Percentiles rank a stretch among this genome's conserved stretches.
These are phyloP conservation scores for Lycorma delicatula DNA, from an alignment of 1,140 invertebrate genomes.

Conservation along the genomic window DNA sequence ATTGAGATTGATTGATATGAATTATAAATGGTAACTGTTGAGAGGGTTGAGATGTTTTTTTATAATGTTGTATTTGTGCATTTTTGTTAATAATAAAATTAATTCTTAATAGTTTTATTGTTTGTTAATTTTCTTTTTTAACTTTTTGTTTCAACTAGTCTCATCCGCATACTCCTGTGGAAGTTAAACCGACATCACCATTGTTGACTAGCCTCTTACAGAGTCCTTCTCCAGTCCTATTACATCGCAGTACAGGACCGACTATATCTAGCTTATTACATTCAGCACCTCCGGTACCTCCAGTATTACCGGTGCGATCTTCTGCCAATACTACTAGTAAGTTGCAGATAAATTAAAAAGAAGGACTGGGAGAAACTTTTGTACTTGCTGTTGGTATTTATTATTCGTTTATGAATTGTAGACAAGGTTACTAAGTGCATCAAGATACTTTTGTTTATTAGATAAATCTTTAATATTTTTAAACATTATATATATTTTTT, in stretches of 20 bases:
- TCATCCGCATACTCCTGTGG: conserved; percentile 15
- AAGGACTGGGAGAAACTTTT: neutral
- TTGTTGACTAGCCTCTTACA: conserved; percentile 73
- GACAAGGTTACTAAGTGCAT: too few relatives aligned
- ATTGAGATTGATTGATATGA: too few relatives aligned
- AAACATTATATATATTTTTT: too few relatives aligned
- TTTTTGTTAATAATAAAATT: too few relatives aligned
- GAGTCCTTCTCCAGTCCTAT: conserved; percentile 43
- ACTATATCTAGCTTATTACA: conserved; percentile 48
- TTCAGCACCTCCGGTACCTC: conserved; percentile 37
- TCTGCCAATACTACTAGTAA: neutral
- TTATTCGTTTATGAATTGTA: too few relatives aligned
- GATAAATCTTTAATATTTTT: too few relatives aligned
- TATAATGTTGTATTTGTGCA: neutral
- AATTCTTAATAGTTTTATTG: neutral
- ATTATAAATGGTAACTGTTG: too few relatives aligned
- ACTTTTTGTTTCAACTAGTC: conserved; percentile 25
- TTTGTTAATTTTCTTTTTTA: neutral
- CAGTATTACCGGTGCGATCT: neutral
- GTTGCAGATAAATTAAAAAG: neutral
- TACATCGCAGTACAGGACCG: conserved; percentile 32
- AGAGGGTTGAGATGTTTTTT: too few relatives aligned
- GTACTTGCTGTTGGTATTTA: too few relatives aligned
- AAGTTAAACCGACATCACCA: conserved; percentile 46
- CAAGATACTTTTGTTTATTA: too few relatives aligned